Percentiles rank a stretch among this genome's conserved stretches.
Evolutionary conservation across 2,113 vertebrate genomes (phyloP).

Genomic region (Osmerus mordax): DNA sequence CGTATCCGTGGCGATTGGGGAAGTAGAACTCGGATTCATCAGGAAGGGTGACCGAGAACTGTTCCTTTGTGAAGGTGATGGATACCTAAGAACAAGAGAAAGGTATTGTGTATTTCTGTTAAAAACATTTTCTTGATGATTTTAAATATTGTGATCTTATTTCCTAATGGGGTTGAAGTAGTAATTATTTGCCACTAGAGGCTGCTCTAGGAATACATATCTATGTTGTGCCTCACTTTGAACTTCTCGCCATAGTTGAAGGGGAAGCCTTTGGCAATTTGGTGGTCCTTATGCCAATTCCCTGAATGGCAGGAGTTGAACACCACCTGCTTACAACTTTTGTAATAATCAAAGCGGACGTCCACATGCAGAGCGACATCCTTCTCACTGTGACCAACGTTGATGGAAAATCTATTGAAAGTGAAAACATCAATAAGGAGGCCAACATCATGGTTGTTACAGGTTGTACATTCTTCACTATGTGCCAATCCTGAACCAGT

Average conservation of each 20-base stretch:
- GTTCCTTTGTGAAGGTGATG: conserved; percentile 59
- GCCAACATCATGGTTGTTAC: not conserved
- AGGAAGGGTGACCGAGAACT: conserved; percentile 62
- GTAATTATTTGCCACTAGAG: not conserved
- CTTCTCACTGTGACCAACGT: conserved; percentile 59
- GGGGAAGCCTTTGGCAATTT: conserved; percentile 21
- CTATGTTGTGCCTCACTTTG: not conserved
- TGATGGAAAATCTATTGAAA: conserved; percentile 64
- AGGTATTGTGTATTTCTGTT: not conserved
- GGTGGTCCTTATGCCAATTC: conserved; percentile 65
- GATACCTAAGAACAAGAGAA: conserved; percentile 42
- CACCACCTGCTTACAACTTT: conserved; percentile 55
- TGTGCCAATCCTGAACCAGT: not conserved
- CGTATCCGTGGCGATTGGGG: conserved; percentile 65
- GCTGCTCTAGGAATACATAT: not conserved
- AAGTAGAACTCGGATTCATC: conserved; percentile 66
- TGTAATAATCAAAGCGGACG: conserved; percentile 68
- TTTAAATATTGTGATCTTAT: not conserved
- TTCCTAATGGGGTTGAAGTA: not conserved
- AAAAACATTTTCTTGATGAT: not conserved
- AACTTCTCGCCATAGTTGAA: conserved; percentile 27
- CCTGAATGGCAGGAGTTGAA: conserved; percentile 71
- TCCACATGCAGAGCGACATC: conserved; percentile 69
- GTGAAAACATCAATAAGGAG: not conserved
- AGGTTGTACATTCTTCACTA: not conserved